Evolutionary conservation across 2,797 vertebrate species (phyloP), one percentile per base, ranked within the genome.

Genomic region (Ataeniobius toweri): DNA sequence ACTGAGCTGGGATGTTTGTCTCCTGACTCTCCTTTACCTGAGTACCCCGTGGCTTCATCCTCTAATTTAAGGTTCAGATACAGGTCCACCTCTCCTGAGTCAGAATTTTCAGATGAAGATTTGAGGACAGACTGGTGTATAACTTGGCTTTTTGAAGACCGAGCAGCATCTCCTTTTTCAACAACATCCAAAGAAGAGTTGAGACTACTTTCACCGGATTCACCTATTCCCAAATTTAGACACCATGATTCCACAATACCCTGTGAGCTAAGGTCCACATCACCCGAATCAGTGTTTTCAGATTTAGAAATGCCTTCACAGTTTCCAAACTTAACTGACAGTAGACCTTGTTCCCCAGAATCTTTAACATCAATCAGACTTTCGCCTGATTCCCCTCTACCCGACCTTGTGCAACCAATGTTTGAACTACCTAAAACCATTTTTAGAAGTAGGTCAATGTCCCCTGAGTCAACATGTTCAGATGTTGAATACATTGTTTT

Each of bases 391-490:
- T 91, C 91, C 28, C 87, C 93, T 67, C 0, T 90, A 59, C 73
- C 86, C 50, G 84, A 90, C 10, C 89, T 86, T 77, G 78, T 3
- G 16, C 67, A 68, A 7, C 31, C 65, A 68, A 0, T 82, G 44
- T 79, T 56, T 80, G 48, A 31, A 75, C 73, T 82, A 61, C 10
- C 78, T 46, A 69, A 77, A 44, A 50, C 53, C 12, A 22, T 78
- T 51, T 83, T 80, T 84, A 88, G 80, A 84, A 2, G 74, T 36
- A 77, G 90, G 44, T 92, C 91, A 44, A 31, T 63, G 74, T 94
- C 93, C 16, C 89, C 92, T 24, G 89, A 91, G 67, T 95, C 93
- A 46, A 8, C 56, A n/a, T 88, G 79, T 58, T 94, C 93, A 77
- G 92, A 93, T 10, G 20, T 80, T 69, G 93, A 95, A 87, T 88